Base-by-base conservation (phyloP, 2,113 vertebrate genomes). In the Coreoperca whiteheadi region DNA sequence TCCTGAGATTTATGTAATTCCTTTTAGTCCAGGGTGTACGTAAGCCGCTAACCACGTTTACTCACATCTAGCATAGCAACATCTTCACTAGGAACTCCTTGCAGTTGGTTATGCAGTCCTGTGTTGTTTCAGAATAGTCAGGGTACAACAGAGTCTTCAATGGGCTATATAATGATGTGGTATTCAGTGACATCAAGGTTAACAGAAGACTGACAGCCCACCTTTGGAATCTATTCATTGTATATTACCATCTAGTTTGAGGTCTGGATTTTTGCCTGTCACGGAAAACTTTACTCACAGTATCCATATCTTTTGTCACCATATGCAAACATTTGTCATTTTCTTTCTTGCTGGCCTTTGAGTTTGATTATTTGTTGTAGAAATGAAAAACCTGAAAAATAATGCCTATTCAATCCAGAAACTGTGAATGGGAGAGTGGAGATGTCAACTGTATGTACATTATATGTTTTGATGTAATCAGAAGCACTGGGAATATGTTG, bases 401-500 rank as follows among this genome's bases (percentile, higher is more conserved):
- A 93, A 91, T 92, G 91, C 90, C 91, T 93, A 94, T 92, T 94
- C 93, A 93, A 94, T 94, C 93, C 93, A 94, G 93, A 93, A 94
- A 94, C 92, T 94, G 94, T 94, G 94, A 95, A 94, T 94, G 92
- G 92, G 90, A 91, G 92, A 88, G 90, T 93, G 89, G 92, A 93
- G 88, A 88, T 90, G 92, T 93, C 89, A 89, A 85, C 91, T 94
- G 89, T 94, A 89, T 93, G 93, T 94, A 94, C 93, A 94, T 93
- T 93, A 88, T 94, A 93, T 95, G 94, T 95, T 94, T 95, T 94
- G 92, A 93, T 92, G 93, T 94, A 94, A 91, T 94, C 92, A 91
- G 88, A 94, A 93, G 91, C 93, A 94, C 92, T 94, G 94, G 93
- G 94, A 95, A 94, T 93, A 94, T 94, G 93, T 94, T 94, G 91